Evolutionary conservation across 2,888 invertebrate genomes (phyloP).

Genomic region (Cantharis flavilabris): DNA sequence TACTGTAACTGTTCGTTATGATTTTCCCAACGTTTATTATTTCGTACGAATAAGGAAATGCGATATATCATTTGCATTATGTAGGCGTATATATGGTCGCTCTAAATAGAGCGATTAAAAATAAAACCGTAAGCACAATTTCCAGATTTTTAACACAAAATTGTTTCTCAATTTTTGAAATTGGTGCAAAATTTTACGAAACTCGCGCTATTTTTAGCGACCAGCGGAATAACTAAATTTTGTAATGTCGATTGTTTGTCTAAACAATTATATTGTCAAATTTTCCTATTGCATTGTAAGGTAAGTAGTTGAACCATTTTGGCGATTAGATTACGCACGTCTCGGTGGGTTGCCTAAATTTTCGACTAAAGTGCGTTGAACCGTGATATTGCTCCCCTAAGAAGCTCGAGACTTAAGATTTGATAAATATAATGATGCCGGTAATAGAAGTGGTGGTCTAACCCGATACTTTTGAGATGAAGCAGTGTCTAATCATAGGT

Average conservation of each 20-base stretch:
- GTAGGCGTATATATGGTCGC: background rate
- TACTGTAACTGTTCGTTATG: too few relatives aligned
- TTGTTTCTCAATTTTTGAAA: background rate
- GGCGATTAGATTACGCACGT: background rate
- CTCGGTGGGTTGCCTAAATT: background rate
- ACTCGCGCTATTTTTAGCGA: background rate
- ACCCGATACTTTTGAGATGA: constrained; percentile 11
- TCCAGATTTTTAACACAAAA: background rate
- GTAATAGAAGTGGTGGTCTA: constrained; percentile 2
- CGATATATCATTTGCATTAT: background rate
- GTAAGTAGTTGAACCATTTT: background rate
- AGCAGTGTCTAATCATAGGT: constrained; percentile 19
- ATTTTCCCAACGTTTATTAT: background rate
- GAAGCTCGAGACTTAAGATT: background rate
- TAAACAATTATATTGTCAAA: background rate
- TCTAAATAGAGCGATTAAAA: background rate
- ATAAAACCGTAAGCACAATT: background rate
- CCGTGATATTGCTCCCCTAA: background rate
- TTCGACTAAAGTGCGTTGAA: background rate
- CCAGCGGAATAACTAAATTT: background rate
- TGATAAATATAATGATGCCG: constrained; percentile 4
- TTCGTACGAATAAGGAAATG: background rate
- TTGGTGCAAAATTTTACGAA: background rate
- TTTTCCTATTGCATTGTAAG: background rate
- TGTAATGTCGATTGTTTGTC: background rate